phyloP scores from a whole-genome alignment of 2,113 vertebrate species.

The Syngnathus typhle region DNA sequence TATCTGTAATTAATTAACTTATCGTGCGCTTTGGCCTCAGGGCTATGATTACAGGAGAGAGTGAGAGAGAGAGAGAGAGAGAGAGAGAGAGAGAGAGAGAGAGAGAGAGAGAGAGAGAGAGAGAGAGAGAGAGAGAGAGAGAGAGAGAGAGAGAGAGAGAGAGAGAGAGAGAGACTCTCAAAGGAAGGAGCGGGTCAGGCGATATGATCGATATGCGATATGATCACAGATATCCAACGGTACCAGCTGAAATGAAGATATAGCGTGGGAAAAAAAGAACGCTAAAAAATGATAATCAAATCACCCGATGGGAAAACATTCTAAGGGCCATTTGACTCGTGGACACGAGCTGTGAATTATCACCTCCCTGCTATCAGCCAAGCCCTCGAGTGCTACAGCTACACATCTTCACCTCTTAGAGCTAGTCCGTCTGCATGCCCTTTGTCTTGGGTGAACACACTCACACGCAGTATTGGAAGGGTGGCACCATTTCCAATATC shows the following conservation, averaged over 20 bases:
- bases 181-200: background rate
- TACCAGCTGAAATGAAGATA: background rate
- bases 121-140: no score
- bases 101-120: no score
- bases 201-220: conserved; percentile 7
- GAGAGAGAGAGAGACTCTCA: no score
- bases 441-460: conserved; percentile 6
- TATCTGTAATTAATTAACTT: conserved; percentile 54
- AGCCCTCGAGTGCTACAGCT: conserved; percentile 30
- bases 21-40: conserved; percentile 38
- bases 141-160: no score
- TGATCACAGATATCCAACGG: conserved; percentile 10
- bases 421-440: conserved; percentile 10
- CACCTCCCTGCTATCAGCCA: conserved; percentile 12
- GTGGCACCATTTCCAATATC: background rate
- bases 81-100: no score
- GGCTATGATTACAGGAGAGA: conserved; percentile 36
- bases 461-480: background rate
- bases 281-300: background rate
- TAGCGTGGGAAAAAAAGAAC: background rate
- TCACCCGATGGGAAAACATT: background rate
- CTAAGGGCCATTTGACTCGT: background rate
- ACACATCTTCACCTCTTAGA: conserved; percentile 29
- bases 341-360: conserved; percentile 44
- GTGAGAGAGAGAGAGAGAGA: background rate